Conservation (phyloP, 2,113 vertebrate genomes). For the Apodemus sylvaticus region DNA sequence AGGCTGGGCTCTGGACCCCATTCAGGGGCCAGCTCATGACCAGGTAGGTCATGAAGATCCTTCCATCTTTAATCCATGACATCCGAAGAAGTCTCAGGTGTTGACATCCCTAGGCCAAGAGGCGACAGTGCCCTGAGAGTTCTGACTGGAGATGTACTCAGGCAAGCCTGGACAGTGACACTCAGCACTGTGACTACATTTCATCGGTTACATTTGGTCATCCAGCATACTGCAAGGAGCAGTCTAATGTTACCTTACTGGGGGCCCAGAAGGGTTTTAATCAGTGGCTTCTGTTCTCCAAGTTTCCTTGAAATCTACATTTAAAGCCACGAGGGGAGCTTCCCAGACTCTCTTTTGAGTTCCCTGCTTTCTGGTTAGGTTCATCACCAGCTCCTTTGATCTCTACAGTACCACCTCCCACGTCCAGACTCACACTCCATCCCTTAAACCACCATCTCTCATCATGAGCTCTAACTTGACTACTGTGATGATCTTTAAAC, state of each 20-base stretch:
- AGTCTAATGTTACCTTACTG: not conserved
- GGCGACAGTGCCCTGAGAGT: not conserved
- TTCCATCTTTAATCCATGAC: not conserved
- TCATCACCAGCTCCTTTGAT: not conserved
- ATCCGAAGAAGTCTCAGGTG: not conserved
- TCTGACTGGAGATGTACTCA: not conserved
- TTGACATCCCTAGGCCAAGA: not conserved
- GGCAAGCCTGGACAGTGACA: not conserved
- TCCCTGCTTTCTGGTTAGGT: not conserved
- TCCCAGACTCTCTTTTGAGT: not conserved
- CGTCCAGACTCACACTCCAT: not conserved
- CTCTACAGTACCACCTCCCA: not conserved
- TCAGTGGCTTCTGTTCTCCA: not conserved
- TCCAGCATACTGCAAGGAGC: not conserved
- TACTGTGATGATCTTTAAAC: not conserved
- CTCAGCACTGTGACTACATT: not conserved
- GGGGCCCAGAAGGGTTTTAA: not conserved
- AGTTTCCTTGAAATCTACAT: not conserved
- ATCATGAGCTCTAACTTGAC: not conserved
- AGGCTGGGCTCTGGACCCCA: not conserved
- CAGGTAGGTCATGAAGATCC: not conserved
- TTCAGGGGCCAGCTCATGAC: not conserved
- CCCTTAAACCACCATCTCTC: not conserved
- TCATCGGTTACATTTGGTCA: conserved; percentile 5
- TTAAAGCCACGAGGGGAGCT: not conserved